Base-by-base conservation (phyloP, 2,797 vertebrate species). In the Notolabrus celidotus region DNA sequence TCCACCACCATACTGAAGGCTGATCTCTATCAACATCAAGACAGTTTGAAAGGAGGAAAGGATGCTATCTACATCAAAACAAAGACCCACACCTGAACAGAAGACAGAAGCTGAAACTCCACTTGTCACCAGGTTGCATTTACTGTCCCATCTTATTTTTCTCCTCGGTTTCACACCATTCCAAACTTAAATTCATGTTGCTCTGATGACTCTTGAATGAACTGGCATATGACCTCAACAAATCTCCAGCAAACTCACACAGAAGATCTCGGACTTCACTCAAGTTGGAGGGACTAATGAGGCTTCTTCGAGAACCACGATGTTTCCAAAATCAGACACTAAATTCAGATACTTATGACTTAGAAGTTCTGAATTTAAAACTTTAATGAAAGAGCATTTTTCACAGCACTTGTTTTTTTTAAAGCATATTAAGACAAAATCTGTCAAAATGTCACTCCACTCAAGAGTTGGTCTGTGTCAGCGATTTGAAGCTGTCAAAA, bases 401-500 rank as follows among this genome's bases (percentile, higher is more conserved):
- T 41, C 9, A n/a, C 17, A 58, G 29, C n/a, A 27, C 12, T 46
- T 31, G 8, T 8, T 53, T 31, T 54, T 46, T 5, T 47, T 14
- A 11, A 34, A 29, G 27, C 1, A 2, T 52, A 55, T 57, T 31
- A 33, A 33, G 54, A 53, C 33, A 41, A 25, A 46, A 41, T 58
- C 15, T 51, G 38, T 61, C 34, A 27, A 74, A 50, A 54, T 43
- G 38, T 54, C 54, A 79, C 60, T 39, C 9, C 29, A 16, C 20
- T 73, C 11, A 7, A 43, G 42, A 64, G 16, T 71, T 60, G 27
- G 29, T 34, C 25, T 54, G n/a, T 53, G 19, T 69, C 29, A 23
- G 36, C 17, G 49, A 63, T 53, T 71, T 79, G 15, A 81, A 77
- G 60, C 49, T 52, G 54, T 75, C 71, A 74, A 77, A 68, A 67